Conservation (phyloP, 2,797 vertebrate genomes). For the Hipposideros larvatus region DNA sequence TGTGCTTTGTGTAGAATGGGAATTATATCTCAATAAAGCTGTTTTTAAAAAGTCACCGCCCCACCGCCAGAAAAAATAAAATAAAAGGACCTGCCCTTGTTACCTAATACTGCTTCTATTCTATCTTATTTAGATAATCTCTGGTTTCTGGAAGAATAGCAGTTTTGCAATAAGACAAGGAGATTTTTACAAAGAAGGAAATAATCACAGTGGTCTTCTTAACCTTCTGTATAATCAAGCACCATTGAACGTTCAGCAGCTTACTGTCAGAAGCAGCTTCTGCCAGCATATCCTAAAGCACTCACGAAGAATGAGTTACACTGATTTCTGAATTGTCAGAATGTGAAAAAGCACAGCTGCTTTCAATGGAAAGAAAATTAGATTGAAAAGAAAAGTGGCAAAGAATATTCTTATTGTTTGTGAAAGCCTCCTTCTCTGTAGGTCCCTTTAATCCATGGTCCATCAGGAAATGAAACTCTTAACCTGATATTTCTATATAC, state of each 20-base stretch:
- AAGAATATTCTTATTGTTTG: constrained; percentile 63
- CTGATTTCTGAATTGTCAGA: constrained; percentile 80
- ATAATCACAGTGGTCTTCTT: constrained; percentile 78
- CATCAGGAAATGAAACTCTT: constrained; percentile 44
- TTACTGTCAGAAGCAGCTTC: constrained; percentile 68
- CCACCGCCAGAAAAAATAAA: background rate
- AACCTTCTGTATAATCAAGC: constrained; percentile 79
- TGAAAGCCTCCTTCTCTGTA: constrained; percentile 30
- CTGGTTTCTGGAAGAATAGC: constrained; percentile 74
- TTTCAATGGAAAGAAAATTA: constrained; percentile 77
- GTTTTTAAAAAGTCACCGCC: background rate
- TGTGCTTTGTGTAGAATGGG: background rate
- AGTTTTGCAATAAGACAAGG: constrained; percentile 80
- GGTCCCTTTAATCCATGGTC: background rate
- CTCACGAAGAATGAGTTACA: constrained; percentile 63
- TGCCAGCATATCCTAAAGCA: constrained; percentile 68
- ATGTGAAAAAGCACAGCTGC: constrained; percentile 80
- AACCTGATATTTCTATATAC: background rate
- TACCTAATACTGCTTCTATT: constrained; percentile 67
- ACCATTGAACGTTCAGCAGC: constrained; percentile 74
- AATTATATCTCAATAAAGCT: constrained; percentile 43
- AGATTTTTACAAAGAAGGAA: constrained; percentile 76
- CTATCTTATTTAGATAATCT: constrained; percentile 77
- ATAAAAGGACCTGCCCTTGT: constrained; percentile 18
- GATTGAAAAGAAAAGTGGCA: constrained; percentile 67